Base-by-base conservation (phyloP, 2,888 invertebrate genomes). In the Rhabditoides inermis region DNA sequence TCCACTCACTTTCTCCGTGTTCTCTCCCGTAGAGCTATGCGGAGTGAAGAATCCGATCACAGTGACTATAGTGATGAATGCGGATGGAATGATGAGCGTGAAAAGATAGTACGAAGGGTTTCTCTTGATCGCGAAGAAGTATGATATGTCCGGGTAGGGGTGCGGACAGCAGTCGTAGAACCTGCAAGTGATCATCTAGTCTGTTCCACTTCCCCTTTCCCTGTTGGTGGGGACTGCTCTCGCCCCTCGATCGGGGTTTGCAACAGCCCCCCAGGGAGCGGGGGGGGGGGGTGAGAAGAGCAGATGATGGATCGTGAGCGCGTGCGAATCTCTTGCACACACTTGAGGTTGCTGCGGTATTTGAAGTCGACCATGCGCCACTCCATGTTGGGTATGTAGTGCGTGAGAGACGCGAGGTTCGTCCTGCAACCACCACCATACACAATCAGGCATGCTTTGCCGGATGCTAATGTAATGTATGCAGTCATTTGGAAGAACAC, bases 41-140 rank as follows among this genome's bases (percentile, higher is more conserved):
- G 75, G 74, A 2, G 73, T 75, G 58, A 75, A 75, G 45, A 72
- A 75, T 26, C 75, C 75, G 53, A 75, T 70, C 15, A 75, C 70
- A 0, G 74, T 75, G 39, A 75, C 73, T 22, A 72, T 71, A 6
- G 72, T 74, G 52, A 75, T 75, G 50, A 75, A 72, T 3, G 72
- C 70, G 2, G 70, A 70, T 0, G 75, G 75, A 40, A 74, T 65
- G 48, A 74, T 69, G 18, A 71, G 60, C 3, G 73, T 74, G 56
- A 74, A 74, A 25, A 74, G 56, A 47, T 75, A 76, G 47, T 75
- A 75, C 6, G 68, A 64, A 0, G 75, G 74, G 54, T 76, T 76
- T 27, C 75, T 47, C 46, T 70, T 72, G 53, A 75, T 70, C 3
- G 73, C 65, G 53, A 75, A 75, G 49, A 68, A 72, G 55, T 74